Evolutionary conservation across 2,797 vertebrate species (phyloP).

Genomic region (Phataginus tetradactyla): DNA sequence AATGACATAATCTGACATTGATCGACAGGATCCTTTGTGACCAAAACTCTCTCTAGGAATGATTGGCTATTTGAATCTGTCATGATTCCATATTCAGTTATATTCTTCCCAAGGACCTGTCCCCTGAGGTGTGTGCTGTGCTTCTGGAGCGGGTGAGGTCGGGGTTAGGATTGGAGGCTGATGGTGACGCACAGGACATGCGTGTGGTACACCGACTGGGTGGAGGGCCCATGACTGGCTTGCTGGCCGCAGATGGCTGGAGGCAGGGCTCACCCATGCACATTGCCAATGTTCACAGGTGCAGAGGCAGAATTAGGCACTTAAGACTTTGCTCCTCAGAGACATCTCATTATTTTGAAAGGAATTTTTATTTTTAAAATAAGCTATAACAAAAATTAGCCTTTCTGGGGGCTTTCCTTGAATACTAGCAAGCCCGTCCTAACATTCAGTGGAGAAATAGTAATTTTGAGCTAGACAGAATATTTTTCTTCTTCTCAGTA

Average conservation of each 20-base stretch:
- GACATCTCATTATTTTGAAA: not conserved
- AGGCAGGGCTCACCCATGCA: not conserved
- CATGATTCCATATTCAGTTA: rapidly evolving
- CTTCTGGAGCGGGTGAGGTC: not conserved
- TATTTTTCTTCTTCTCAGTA: not conserved
- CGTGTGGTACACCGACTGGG: rapidly evolving
- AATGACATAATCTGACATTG: not conserved
- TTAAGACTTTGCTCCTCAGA: not conserved
- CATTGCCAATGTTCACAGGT: too few species aligned
- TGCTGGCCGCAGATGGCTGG: not conserved
- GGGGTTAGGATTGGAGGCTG: not conserved
- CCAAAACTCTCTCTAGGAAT: not conserved
- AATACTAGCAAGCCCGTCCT: not conserved
- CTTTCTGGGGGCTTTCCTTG: not conserved
- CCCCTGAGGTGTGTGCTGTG: not conserved
- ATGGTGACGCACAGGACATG: too few species aligned
- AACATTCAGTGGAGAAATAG: not conserved
- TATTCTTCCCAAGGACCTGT: not conserved
- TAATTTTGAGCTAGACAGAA: not conserved
- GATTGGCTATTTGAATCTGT: not conserved
- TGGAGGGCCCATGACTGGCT: rapidly evolving
- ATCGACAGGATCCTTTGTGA: rapidly evolving
- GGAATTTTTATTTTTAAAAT: not conserved
- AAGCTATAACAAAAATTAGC: not conserved
- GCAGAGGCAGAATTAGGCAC: rapidly evolving